Base-by-base conservation (phyloP, 2,797 vertebrate species). In the Acanthornis magna region DNA sequence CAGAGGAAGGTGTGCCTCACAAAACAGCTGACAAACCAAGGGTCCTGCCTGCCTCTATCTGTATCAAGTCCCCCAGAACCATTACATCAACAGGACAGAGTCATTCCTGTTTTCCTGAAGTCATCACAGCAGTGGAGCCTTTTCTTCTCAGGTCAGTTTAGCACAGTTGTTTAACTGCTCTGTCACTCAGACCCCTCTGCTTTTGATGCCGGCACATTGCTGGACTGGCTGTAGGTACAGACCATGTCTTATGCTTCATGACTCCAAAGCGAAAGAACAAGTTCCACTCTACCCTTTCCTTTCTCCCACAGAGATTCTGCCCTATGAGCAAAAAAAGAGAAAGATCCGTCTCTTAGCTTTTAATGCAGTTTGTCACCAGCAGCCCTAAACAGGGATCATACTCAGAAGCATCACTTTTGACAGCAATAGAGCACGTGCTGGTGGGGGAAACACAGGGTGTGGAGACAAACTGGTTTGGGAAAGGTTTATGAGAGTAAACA, bases 401-500 rank as follows among this genome's bases (percentile, higher is more conserved):
- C 32, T 77, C 58, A 18, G 32, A 86, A 81, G 51, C 43, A 60
- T 47, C 5, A 43, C 30, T 95, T 81, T 27, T 90, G 34, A 77
- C 42, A 87, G 53, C 20, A 91, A 23, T 2, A 58, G 62, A 58
- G 9, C 34, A 32, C 16, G 32, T 55, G 36, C 54, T 77, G 40
- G 16, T 50, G 13, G 12, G 18, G 16, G 23, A 83, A 80, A 51
- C 2, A 16, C 0, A 13, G 48, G 40, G 5, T 7, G 3, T 42
- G 79, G 58, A 93, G 51, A 70, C 27, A 58, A 77, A 45, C 38
- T 88, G 67, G 65, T 36, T 66, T 60, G 62, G 51, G 60, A 88
- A 68, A 91, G 78, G 55, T 91, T 74, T 85, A 77, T 20, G 32
- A 70, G n/a, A 79, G 77, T 50, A 94, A 96, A 93, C 80, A 94